Evolutionary conservation across 2,888 invertebrate genomes (phyloP).

Genomic region (Halictus ligatus): DNA sequence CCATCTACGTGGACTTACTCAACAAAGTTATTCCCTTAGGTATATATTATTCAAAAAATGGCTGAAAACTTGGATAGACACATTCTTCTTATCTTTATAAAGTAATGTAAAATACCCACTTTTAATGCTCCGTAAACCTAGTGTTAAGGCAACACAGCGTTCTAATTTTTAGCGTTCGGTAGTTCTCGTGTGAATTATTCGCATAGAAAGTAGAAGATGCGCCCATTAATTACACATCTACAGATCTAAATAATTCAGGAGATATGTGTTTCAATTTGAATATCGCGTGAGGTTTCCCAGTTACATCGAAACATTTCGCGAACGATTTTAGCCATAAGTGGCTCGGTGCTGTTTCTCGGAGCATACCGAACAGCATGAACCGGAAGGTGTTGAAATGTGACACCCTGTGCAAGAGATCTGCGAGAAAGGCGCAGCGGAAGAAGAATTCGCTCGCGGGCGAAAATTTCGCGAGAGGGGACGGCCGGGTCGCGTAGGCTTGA

Average conservation of each 20-base stretch:
- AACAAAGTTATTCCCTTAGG: no score
- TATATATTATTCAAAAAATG: no score
- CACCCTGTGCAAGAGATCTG: not conserved
- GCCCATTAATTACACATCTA: no score
- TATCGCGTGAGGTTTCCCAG: not conserved
- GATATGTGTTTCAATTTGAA: not conserved
- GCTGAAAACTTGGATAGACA: no score
- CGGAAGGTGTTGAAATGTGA: not conserved
- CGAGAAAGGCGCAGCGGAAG: not conserved
- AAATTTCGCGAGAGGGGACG: constrained; percentile 17
- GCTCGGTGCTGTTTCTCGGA: not conserved
- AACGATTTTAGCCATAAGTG: not conserved
- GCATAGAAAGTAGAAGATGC: no score
- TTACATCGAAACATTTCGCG: not conserved
- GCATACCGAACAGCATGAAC: not conserved
- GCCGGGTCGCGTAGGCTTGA: constrained; percentile 3
- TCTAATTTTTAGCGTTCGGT: no score
- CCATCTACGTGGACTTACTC: no score
- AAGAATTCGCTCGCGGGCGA: not conserved
- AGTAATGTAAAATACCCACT: no score
- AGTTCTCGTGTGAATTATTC: no score
- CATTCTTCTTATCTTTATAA: no score
- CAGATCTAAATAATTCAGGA: not conserved
- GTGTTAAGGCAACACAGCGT: no score
- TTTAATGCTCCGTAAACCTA: no score